These are phyloP conservation scores for Lerema accius DNA, from an alignment of 1,140 invertebrate genomes.

Conservation along the genomic window DNA sequence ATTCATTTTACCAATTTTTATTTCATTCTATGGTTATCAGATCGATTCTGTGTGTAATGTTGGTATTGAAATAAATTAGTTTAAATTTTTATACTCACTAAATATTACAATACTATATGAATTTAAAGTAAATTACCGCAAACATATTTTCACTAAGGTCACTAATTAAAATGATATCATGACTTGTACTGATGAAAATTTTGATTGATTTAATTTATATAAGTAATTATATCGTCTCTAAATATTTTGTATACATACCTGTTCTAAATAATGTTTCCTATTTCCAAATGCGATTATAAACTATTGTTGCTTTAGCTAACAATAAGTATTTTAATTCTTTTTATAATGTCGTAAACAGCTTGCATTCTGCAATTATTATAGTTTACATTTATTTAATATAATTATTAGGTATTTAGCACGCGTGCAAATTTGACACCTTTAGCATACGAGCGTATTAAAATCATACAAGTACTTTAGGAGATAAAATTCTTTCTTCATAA, in stretches of 20 bases:
- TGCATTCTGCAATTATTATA: slow-evolving; percentile 37
- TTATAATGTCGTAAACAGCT: slow-evolving; percentile 45
- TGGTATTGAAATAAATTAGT: no score
- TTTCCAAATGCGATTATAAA: slow-evolving; percentile 30
- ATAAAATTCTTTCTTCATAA: slow-evolving; percentile 67
- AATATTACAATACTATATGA: no score
- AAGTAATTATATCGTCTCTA: slow-evolving; percentile 12
- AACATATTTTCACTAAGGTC: slow-evolving; percentile 6
- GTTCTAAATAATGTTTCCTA: slow-evolving; percentile 33
- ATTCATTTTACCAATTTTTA: no score
- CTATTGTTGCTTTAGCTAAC: slow-evolving; percentile 29
- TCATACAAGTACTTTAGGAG: slow-evolving; percentile 54
- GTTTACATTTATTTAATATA: slow-evolving; percentile 31
- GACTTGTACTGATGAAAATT: slow-evolving; percentile 48
- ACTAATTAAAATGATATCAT: slow-evolving; percentile 55
- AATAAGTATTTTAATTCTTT: slow-evolving; percentile 25
- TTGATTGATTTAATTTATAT: slow-evolving; percentile 10
- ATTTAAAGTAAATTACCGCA: background rate
- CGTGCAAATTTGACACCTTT: slow-evolving; percentile 69
- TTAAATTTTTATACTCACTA: no score
- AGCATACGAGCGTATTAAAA: slow-evolving; percentile 68
- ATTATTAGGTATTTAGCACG: slow-evolving; percentile 50
- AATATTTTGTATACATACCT: slow-evolving; percentile 31
- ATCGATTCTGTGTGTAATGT: no score
- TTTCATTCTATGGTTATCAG: no score